Conservation (phyloP, 2,888 invertebrate genomes). For the Erebia palarica region DNA sequence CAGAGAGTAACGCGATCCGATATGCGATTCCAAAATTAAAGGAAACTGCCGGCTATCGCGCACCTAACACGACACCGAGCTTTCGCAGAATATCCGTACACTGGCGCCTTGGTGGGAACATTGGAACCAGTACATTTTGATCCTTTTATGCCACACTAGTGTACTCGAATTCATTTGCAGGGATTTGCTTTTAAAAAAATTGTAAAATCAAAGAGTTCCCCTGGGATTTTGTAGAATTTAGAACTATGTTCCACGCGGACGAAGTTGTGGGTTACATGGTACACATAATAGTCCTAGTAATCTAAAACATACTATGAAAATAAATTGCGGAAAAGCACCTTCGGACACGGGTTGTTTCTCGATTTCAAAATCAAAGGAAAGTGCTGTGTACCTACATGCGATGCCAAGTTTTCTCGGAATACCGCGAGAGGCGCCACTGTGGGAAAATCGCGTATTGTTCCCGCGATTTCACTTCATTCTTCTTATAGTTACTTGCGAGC, state of each 20-base stretch:
- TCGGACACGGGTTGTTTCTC: conserved; percentile 1
- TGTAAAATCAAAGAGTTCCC: too few relatives aligned
- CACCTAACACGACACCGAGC: conserved; percentile 50
- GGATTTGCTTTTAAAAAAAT: too few relatives aligned
- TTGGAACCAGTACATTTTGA: conserved; percentile 19
- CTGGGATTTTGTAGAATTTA: too few relatives aligned
- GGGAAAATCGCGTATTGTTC: conserved; percentile 66
- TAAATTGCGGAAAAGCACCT: not conserved
- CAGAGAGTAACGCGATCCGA: conserved; percentile 47
- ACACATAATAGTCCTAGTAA: too few relatives aligned
- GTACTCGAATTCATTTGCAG: not conserved
- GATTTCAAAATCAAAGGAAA: conserved; percentile 22
- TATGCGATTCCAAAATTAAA: conserved; percentile 63
- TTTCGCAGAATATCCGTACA: conserved; percentile 60
- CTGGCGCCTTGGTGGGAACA: conserved; percentile 69
- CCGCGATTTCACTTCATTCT: conserved; percentile 63
- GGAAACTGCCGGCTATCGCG: conserved; percentile 54
- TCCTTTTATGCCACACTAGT: not conserved
- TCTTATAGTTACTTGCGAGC: conserved; percentile 40
- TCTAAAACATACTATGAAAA: too few relatives aligned
- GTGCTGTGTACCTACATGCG: not conserved
- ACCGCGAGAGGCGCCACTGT: conserved; percentile 62
- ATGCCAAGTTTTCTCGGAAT: conserved; percentile 56
- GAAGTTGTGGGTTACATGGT: too few relatives aligned
- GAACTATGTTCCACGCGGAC: too few relatives aligned